A percentile compares a stretch with the other conserved stretches of the same genome.
Evolutionary conservation across 1,140 invertebrate species (phyloP).

Genomic region (Brachionus asplanchnoidis): DNA sequence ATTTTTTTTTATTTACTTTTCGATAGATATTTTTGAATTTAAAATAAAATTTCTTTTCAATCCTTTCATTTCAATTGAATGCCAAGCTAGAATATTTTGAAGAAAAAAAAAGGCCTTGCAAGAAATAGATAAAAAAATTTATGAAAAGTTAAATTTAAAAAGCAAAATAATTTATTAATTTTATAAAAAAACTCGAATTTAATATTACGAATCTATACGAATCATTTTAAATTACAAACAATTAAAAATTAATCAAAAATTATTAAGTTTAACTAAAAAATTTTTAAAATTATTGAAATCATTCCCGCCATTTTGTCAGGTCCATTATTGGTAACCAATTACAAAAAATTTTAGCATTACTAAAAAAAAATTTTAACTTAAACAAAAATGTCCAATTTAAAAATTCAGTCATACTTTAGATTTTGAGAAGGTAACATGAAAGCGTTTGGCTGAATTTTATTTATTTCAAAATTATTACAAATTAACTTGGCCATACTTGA

Average conservation of each 20-base stretch:
- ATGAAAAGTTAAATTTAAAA: background rate
- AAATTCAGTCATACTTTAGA: background rate
- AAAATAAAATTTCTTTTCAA: no score
- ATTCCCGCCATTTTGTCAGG: conserved; percentile 18
- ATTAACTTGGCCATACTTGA: background rate
- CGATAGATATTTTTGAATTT: no score
- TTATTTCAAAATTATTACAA: conserved; percentile 24
- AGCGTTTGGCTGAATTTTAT: conserved; percentile 6
- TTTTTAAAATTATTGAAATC: background rate
- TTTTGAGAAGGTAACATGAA: background rate
- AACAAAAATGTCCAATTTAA: background rate
- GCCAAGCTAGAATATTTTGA: no score
- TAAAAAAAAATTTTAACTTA: background rate
- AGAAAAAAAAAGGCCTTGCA: no score
- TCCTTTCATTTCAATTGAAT: no score
- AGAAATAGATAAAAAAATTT: no score
- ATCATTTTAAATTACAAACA: background rate
- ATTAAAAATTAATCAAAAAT: background rate
- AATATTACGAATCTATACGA: background rate
- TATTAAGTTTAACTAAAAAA: background rate
- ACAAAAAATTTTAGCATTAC: conserved; percentile 27
- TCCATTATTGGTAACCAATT: background rate
- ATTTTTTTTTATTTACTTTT: no score
- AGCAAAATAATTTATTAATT: background rate
- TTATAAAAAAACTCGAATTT: background rate